Percentiles rank a stretch among this genome's conserved stretches.
phyloP scores from a whole-genome alignment of 2,113 vertebrate genomes.

The Accipiter virgatus region DNA sequence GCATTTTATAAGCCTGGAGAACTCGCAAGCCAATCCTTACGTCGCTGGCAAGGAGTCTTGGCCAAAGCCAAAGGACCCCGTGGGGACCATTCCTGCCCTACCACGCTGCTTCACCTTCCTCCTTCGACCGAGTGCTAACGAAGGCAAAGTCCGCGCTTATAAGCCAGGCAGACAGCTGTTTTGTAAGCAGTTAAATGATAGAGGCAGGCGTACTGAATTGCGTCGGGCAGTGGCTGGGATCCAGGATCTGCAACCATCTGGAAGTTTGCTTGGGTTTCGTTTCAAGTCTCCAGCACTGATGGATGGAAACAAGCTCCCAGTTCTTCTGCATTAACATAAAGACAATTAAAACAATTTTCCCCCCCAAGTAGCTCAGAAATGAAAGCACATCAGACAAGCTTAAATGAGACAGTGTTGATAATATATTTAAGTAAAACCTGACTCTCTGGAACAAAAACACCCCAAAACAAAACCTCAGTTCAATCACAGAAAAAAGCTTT shows the following conservation, averaged over 20 bases:
- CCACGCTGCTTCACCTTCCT: not conserved
- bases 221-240: not conserved
- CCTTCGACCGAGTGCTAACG: not conserved
- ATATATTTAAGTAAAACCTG: constrained; percentile 8
- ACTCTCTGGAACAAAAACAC: not conserved
- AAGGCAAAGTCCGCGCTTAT: not conserved
- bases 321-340: constrained; percentile 39
- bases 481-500: not conserved
- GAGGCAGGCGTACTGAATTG: not conserved
- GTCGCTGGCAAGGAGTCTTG: not conserved
- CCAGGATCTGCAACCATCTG: constrained; percentile 58
- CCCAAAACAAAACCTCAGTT: not conserved
- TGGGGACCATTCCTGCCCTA: not conserved
- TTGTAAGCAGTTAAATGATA: not conserved
- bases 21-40: not conserved
- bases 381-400: not conserved
- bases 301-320: constrained; percentile 15
- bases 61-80: not conserved
- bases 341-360: constrained; percentile 45
- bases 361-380: not conserved
- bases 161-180: constrained; percentile 9
- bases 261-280: constrained; percentile 25
- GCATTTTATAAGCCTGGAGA: not conserved
- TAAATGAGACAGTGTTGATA: not conserved
- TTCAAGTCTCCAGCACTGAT: not conserved